These are phyloP conservation scores for Cynopterus brachyotis DNA, from an alignment of 2,113 vertebrate genomes.

Conservation along the genomic window DNA sequence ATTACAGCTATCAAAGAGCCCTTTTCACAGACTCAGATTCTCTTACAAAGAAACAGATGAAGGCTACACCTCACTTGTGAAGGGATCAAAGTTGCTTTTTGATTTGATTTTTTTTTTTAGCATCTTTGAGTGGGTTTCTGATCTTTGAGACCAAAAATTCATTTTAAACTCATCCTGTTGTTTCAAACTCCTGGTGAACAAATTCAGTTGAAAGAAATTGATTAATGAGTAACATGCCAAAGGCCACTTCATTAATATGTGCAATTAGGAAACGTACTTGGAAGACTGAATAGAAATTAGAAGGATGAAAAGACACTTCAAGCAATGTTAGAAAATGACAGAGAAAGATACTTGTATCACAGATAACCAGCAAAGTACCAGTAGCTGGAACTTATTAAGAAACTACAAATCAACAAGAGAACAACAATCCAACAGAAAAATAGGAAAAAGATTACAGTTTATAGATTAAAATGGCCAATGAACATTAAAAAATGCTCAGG, in stretches of 20 bases:
- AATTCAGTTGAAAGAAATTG: slow-evolving; percentile 57
- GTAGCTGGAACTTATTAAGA: neutral
- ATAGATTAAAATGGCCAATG: neutral
- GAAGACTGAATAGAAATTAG: slow-evolving; percentile 49
- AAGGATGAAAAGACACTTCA: slow-evolving; percentile 52
- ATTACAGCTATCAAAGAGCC: slow-evolving; percentile 69
- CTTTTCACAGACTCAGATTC: slow-evolving; percentile 48
- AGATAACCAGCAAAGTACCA: neutral
- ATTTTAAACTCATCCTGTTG: slow-evolving; percentile 50
- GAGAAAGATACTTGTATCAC: neutral
- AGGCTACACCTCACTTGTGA: slow-evolving; percentile 57
- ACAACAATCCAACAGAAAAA: neutral
- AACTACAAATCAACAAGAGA: neutral
- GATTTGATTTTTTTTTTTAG: slow-evolving; percentile 7
- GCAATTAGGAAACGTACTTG: slow-evolving; percentile 28
- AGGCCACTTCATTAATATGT: slow-evolving; percentile 44
- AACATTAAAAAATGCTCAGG: neutral
- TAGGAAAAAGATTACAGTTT: neutral
- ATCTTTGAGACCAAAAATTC: slow-evolving; percentile 49
- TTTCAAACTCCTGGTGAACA: slow-evolving; percentile 54
- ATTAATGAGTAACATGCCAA: slow-evolving; percentile 17
- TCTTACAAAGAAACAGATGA: slow-evolving; percentile 73
- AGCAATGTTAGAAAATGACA: slow-evolving; percentile 24
- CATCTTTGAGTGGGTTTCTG: slow-evolving; percentile 32
- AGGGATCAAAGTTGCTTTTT: slow-evolving; percentile 67